These are phyloP conservation scores for Oegoconia quadripuncta DNA, from an alignment of 2,888 invertebrate species.

Conservation along the genomic window DNA sequence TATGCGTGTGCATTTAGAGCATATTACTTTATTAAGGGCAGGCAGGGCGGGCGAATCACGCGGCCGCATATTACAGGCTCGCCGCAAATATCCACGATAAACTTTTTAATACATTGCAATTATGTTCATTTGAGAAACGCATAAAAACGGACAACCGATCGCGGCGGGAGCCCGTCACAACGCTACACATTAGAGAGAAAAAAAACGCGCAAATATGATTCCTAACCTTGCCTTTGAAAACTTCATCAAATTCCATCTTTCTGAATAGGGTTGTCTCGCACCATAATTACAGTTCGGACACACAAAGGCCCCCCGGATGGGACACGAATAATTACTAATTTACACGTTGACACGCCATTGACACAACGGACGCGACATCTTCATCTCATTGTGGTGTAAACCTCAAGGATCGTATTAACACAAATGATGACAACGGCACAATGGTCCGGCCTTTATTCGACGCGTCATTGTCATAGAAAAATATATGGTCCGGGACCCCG, in stretches of 20 bases:
- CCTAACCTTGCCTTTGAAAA: constrained; percentile 29
- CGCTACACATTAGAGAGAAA: constrained; percentile 43
- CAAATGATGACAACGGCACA: constrained; percentile 74
- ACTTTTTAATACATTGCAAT: constrained; percentile 70
- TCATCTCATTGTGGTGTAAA: constrained; percentile 74
- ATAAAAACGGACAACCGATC: constrained; percentile 57
- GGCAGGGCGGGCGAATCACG: constrained; percentile 59
- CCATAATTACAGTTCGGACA: constrained; percentile 48
- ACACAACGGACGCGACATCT: constrained; percentile 63
- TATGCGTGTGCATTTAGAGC: constrained; percentile 75
- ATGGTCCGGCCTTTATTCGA: constrained; percentile 59
- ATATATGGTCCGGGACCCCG: constrained; percentile 66
- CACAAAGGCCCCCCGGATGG: constrained; percentile 69
- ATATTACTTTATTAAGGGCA: constrained; percentile 76
- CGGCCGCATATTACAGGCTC: constrained; percentile 46
- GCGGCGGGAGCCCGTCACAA: constrained; percentile 51
- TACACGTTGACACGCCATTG: constrained; percentile 74
- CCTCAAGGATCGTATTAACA: constrained; percentile 78
- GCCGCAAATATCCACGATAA: constrained; percentile 57
- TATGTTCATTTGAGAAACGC: constrained; percentile 60
- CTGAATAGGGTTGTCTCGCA: constrained; percentile 45
- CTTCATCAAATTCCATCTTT: constrained; percentile 43
- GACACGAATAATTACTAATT: constrained; percentile 71
- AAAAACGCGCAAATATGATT: constrained; percentile 49
- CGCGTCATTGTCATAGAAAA: constrained; percentile 73